Evolutionary conservation across 2,888 invertebrate genomes (phyloP), one percentile per base, ranked within the genome.

Genomic region (Eristalis intricaria): DNA sequence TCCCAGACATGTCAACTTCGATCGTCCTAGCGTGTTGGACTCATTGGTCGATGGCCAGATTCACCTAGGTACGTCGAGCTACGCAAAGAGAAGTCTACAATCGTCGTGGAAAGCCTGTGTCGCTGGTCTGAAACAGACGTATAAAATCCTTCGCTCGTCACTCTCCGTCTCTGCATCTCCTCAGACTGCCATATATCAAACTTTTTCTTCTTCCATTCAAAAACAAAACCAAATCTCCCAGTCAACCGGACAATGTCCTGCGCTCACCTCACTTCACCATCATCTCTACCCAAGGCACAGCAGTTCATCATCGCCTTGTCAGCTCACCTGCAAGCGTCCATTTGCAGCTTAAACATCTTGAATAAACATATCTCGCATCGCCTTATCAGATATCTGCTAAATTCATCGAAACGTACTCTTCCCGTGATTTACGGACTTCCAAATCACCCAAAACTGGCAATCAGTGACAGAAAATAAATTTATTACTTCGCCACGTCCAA

Each of bases 381-480:
- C 43, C 22, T 50, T 78, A 69, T 77, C 50, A 50, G 50, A 38
- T 26, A 63, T 58, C 40, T 64, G 3, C 26, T 43, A 40, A 5
- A n/a, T 10, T 32, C 29, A 5, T 35, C 32, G 26, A n/a, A 50
- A 19, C 43, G n/a, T 35, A 63, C 22, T 65, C 23, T 1, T 50
- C 66, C 11, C 15, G 22, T 71, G 76, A 77, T 83, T 68, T 73
- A 77, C 56, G 10, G 38, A 71, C 83, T 63, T n/a, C 10, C 56
- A 50, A 63, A 32, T 4, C 13, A 35, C 40, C 61, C 19, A 40
- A 22, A 35, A 58, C 40, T 40, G 35, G 43, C 40, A 73, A 38
- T 19, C 19, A 22, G 15, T 84, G 68, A 84, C 74, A 77, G 56
- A 22, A 65, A n/a, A 22, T 50, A 40, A 68, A 87, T 87, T 87